Conservation (phyloP, 1,140 invertebrate species). For the silkworm (Bombyx mori) region ASM3026992v2 NC_085113.1:11670001-11670500, state of each 20-base stretch:
- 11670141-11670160: conserved; percentile 31
- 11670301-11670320: conserved; percentile 17
- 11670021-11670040: conserved; percentile 37
- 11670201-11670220: conserved; percentile 31
- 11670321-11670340: conserved; percentile 2
- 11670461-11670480: background rate
- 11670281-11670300: conserved; percentile 19
- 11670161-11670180: conserved; percentile 25
- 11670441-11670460: background rate
- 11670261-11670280: conserved; percentile 18
- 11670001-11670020: conserved; percentile 33
- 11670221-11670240: conserved; percentile 46
- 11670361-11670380: background rate
- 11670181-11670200: conserved; percentile 21
- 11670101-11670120: conserved; percentile 34
- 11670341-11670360: background rate
- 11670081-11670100: conserved; percentile 31
- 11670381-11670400: conserved; percentile 4
- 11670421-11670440: background rate
- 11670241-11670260: conserved; percentile 27
- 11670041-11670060: conserved; percentile 27
- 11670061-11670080: conserved; percentile 13
- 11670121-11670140: conserved; percentile 27
- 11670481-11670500: background rate
- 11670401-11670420: background rate